Conservation (phyloP, 2,888 invertebrate species). For the Laothoe populi region DNA sequence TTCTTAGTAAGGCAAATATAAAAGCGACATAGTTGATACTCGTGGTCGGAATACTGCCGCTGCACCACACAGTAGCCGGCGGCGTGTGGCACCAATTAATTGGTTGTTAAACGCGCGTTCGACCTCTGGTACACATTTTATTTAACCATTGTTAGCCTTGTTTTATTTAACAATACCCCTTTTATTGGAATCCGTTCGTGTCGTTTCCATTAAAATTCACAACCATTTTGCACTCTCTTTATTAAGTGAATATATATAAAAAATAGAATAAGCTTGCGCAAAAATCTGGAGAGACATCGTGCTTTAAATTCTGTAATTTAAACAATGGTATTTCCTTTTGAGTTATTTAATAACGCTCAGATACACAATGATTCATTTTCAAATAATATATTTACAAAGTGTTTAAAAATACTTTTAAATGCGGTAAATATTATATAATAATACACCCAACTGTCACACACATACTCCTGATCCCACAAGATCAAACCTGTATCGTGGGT, state of each 20-base stretch:
- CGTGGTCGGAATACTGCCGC: neutral
- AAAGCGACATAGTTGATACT: neutral
- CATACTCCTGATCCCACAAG: no score
- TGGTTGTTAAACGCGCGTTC: slow-evolving; percentile 28
- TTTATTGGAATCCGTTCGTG: slow-evolving; percentile 10
- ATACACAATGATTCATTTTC: no score
- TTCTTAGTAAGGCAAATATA: no score
- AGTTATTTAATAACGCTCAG: neutral
- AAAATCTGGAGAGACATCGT: neutral
- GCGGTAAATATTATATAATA: no score
- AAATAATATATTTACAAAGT: no score
- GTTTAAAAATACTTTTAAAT: no score
- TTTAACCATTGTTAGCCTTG: slow-evolving; percentile 22
- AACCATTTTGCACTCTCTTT: neutral
- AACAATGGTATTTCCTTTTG: neutral
- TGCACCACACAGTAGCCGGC: neutral
- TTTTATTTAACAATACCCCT: slow-evolving; percentile 15
- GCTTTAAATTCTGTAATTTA: neutral
- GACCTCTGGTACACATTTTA: slow-evolving; percentile 18
- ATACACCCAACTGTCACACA: no score
- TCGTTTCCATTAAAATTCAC: slow-evolving; percentile 10
- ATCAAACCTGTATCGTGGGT: no score
- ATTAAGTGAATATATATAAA: neutral
- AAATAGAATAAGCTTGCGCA: neutral
- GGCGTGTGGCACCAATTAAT: slow-evolving; percentile 24